Base-by-base conservation (phyloP, 2,888 invertebrate genomes). In the Rhyacophila evoluta region DNA sequence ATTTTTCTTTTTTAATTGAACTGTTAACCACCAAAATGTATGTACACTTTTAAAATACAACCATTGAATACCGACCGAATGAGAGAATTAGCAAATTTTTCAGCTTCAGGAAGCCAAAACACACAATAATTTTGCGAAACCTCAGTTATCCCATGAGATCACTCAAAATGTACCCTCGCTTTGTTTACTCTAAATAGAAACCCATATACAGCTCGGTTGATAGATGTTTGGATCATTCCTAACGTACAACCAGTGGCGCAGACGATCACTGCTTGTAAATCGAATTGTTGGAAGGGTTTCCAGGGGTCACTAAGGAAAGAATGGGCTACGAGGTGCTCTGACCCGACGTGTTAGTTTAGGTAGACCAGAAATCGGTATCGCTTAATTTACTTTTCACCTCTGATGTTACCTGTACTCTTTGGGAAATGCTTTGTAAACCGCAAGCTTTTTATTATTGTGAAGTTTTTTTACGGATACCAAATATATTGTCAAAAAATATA, bases 241-340 rank as follows among this genome's bases (percentile, higher is more conserved):
- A 38, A 27, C 25, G n/a, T 38, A 75, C 41, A 41, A 41, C 72
- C 25, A 37, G 55, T 29, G 29, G 19, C 33, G 72, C 71, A 72
- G 55, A 76, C 71, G 55, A 76, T 77, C 69, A 28, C 67, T 55
- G 55, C 55, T 74, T 74, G 74, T 74, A 74, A 74, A 74, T 74
- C 74, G 74, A 74, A 74, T 68, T 36, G 55, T 68, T 74, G 15
- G 28, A 41, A 29, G 41, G 68, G 41, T 55, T 76, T 70, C 15
- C 19, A 39, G 38, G 71, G 76, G 76, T 76, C 71, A 76, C 19
- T 55, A 10, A 19, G 55, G 12, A 55, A 55, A 55, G 55, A 55
- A 55, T 71, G 71, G 76, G 55, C 41, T 76, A 38, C 55, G 29
- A 76, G 41, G 71, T 38, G 41, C 36, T 29, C 33, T 41, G 71